Base-by-base conservation (phyloP, 1,140 invertebrate species). In the Hetaerina americana region DNA sequence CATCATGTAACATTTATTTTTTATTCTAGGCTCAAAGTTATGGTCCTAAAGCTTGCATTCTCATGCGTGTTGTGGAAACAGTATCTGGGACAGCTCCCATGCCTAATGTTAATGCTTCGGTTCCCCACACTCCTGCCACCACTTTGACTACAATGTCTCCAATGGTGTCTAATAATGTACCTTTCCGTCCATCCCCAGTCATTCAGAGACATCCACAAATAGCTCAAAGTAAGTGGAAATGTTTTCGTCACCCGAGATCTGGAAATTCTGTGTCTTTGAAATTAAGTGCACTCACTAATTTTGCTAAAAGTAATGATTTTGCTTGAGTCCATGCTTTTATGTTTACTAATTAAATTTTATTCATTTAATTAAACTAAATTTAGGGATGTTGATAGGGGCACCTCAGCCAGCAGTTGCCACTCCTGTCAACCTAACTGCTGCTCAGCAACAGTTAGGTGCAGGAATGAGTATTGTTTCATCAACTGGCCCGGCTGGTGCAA, bases 21-120 rank as follows among this genome's bases (percentile, higher is more conserved):
- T 73, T 74, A 72, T 75, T 79, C 69, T 73, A 92, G 84, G 95
- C 96, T 0, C 95, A 97, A 79, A 95, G 94, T 76, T 98, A 97
- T 81, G 96, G 96, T 0, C 92, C 94, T 0, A 92, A 93, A 75
- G 96, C 95, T 0, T 94, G 96, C 77, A 94, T 97, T 68, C 86
- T 96, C 8, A 98, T 98, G 92, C 90, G 95, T 76, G 92, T 98
- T 24, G 93, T 98, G 67, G 96, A 98, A 80, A 95, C 92, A 0
- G 90, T 94, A 40, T 90, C 76, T 81, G 82, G 74, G 75, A 26
- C 69, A 70, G 70, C 5, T 24, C 28, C 70, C 15, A 40, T 49
- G 24, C 24, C 26, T n/a, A 29, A 26, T 26, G 26, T 67, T 24
- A 29, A 57, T 24, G 29, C 66, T 5, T 66, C 66, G 8, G 67